Base-by-base conservation (phyloP, 2,888 invertebrate species). In the Pseudanteris insignis region DNA sequence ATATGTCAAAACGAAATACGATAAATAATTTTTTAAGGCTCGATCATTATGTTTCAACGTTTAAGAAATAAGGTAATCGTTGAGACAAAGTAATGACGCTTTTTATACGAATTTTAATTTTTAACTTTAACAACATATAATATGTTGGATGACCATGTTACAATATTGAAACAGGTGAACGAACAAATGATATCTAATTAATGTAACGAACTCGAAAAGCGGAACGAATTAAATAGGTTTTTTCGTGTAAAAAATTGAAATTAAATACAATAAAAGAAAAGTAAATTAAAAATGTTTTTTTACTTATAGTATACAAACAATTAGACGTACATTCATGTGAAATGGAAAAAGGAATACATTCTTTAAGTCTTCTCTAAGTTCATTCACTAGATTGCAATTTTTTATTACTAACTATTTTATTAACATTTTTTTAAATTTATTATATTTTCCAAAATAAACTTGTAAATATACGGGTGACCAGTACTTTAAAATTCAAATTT, bases 51-150 rank as follows among this genome's bases (percentile, higher is more conserved):
- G 75, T 76, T 76, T 55, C 47, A 55, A 55, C 14, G 21, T 40
- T 14, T 46, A 53, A 37, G 24, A n/a, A n/a, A n/a, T 30, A 50
- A 26, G 70, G 69, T 75, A 74, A 74, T 73, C 70, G 72, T 75
- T 77, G 73, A 73, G 70, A 73, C 47, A 41, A 72, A 70, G 73
- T 77, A 75, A 76, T 70, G 75, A 77, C 73, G 78, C 79, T 79
- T 79, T 79, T 79, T 79, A 79, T 79, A 79, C 78, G 75, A 74
- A 78, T 75, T 79, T 78, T 78, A 75, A 74, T 78, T 79, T 76
- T 77, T 73, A 75, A 77, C 69, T 74, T 73, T 75, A 73, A 40
- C 71, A 74, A 76, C 76, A 68, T 70, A 67, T 75, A 74, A 67
- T 68, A 5, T 21, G 7, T 21, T 70, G 68, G 25, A 69, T 73